Evolutionary conservation across 2,113 vertebrate species (phyloP), one percentile per base, ranked within the genome.

Genomic region (Sturnira hondurensis): DNA sequence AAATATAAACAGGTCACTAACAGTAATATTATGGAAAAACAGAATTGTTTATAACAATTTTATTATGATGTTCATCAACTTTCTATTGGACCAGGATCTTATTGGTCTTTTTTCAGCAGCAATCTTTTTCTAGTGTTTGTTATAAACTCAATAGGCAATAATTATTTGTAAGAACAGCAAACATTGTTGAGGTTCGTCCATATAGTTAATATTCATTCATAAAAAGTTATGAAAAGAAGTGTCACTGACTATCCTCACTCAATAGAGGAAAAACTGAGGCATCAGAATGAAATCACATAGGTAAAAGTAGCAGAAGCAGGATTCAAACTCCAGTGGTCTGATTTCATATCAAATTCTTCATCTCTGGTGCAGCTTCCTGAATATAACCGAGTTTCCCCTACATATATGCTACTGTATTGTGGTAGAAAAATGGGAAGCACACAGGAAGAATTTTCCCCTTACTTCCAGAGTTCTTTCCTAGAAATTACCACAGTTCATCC

Each of bases 11-110:
- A 17, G 24, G 61, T 13, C 52, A 36, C 26, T 22, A 20, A 38
- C 2, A 24, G 50, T 3, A 68, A 82, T 41, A 3, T 8, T 10
- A n/a, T 0, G 38, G 33, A 54, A 45, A 54, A 43, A 16, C 0
- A 58, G 5, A 65, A 76, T 22, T 41, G 3, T n/a, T 22, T 10
- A 0, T 4, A 38, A 43, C 13, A n/a, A 2, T 56, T 47, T 68
- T 15, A 73, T 0, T 8, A 28, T 47, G 50, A 54, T 33, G 20
- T 24, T 67, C 17, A 43, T 38, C 67, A 82, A 63, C 26, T 80
- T 41, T 50, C 38, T 56, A 58, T 13, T 26, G 58, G 19, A 45
- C 24, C 12, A 6, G 22, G 52, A 17, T 22, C 41, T 92, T 16
- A 50, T 1, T 45, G 20, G n/a, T 52, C 22, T 81, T 47, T 28